A percentile compares a stretch with the other conserved stretches of the same genome.
Evolutionary conservation across 2,113 vertebrate species (phyloP).

Genomic region (Scalopus aquaticus): DNA sequence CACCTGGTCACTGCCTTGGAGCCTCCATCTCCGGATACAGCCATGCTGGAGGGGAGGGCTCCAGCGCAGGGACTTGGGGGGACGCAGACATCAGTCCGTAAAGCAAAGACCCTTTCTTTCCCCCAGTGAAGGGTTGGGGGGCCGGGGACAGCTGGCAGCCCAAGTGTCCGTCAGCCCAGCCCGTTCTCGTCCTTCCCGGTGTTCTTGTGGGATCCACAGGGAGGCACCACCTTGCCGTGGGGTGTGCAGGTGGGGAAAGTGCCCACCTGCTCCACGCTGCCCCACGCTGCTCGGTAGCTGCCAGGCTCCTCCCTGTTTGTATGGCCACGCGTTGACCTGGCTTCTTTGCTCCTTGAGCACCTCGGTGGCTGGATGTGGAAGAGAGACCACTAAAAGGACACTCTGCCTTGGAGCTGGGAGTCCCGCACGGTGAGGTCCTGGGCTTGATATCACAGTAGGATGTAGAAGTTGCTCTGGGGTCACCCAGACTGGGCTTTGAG

Average conservation of each 20-base stretch:
- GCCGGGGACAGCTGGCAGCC: too few species aligned
- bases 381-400: rapidly evolving
- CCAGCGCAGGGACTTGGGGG: rapidly evolving
- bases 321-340: not conserved
- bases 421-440: rapidly evolving
- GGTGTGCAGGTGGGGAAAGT: too few species aligned
- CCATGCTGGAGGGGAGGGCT: not conserved
- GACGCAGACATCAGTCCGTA: rapidly evolving
- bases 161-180: not conserved
- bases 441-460: not conserved
- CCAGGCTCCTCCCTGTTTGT: not conserved
- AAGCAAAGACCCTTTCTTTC: too few species aligned
- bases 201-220: too few species aligned
- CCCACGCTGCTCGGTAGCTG: not conserved
- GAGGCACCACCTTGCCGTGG: too few species aligned
- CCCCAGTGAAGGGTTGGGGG: not conserved
- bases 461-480: not conserved
- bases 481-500: not conserved
- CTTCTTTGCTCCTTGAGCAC: not conserved
- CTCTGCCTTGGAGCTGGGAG: not conserved
- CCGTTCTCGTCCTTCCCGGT: too few species aligned
- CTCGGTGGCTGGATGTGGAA: rapidly evolving
- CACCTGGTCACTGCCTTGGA: not conserved
- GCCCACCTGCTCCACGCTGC: too few species aligned
- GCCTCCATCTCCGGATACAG: not conserved